phyloP scores from a whole-genome alignment of 2,888 invertebrate species.

The Gari tellinella region DNA sequence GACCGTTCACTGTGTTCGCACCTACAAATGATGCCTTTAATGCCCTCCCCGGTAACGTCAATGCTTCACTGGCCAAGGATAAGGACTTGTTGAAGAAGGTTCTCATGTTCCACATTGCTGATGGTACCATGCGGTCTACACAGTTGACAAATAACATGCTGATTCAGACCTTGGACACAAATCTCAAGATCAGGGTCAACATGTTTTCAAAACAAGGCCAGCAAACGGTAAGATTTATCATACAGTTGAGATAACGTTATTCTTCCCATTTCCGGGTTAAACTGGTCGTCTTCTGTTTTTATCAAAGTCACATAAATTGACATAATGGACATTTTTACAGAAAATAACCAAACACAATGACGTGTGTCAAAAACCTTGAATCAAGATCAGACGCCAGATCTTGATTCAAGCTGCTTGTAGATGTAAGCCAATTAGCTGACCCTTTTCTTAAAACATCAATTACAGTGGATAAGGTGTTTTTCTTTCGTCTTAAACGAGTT shows the following conservation, averaged over 20 bases:
- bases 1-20: conserved; percentile 64
- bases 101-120: conserved; percentile 56
- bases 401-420: too few relatives aligned
- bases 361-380: too few relatives aligned
- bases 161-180: conserved; percentile 33
- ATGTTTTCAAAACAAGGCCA: conserved; percentile 27
- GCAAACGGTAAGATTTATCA: neutral
- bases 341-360: too few relatives aligned
- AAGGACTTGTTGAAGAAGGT: conserved; percentile 53
- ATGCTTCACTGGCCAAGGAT: conserved; percentile 53
- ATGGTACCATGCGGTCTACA: conserved; percentile 36
- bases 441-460: too few relatives aligned
- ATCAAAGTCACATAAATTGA: neutral
- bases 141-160: conserved; percentile 49
- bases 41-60: conserved; percentile 45
- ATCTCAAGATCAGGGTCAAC: conserved; percentile 54
- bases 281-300: neutral
- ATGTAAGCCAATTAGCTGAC: too few relatives aligned
- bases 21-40: conserved; percentile 65
- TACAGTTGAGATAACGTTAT: neutral
- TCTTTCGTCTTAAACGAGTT: too few relatives aligned
- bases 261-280: neutral
- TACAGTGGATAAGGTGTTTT: too few relatives aligned
- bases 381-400: too few relatives aligned
- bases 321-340: too few relatives aligned